A percentile compares a stretch with the other conserved stretches of the same genome.
Conservation (phyloP, 2,797 vertebrate species). For the Enteromius argenteus region DNA sequence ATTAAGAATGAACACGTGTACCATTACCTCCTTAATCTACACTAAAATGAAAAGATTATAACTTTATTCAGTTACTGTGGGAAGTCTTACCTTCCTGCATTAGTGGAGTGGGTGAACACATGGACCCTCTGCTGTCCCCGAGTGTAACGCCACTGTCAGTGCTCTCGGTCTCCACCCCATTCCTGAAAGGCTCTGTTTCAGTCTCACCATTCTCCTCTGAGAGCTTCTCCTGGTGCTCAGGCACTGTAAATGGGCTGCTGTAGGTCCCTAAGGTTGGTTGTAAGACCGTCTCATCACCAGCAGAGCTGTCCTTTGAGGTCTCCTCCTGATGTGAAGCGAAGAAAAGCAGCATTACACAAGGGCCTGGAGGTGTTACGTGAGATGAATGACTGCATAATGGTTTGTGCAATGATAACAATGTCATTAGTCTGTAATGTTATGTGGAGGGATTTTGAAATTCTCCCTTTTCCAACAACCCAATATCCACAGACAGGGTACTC, state of each 20-base stretch:
- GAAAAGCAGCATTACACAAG: conserved; percentile 9
- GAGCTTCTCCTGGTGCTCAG: conserved; percentile 66
- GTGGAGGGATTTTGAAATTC: neutral
- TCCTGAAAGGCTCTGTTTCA: conserved; percentile 83
- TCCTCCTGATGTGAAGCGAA: conserved; percentile 70
- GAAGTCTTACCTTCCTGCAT: conserved; percentile 83
- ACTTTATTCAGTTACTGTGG: neutral
- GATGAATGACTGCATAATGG: conserved; percentile 24
- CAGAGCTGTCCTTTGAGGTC: conserved; percentile 75
- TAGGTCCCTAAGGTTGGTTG: conserved; percentile 64
- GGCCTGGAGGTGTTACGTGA: neutral
- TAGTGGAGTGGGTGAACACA: conserved; percentile 71
- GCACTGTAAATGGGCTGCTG: conserved; percentile 71
- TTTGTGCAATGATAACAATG: conserved; percentile 2
- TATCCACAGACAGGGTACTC: neutral
- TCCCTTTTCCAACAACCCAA: neutral
- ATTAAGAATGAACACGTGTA: neutral
- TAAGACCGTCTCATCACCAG: conserved; percentile 74
- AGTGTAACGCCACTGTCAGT: conserved; percentile 75
- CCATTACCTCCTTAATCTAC: neutral
- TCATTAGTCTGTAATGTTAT: neutral
- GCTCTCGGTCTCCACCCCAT: conserved; percentile 89
- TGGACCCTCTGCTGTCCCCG: conserved; percentile 79
- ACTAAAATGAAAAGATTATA: neutral
- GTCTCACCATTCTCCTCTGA: conserved; percentile 90